A percentile compares a stretch with the other conserved stretches of the same genome.
These are phyloP conservation scores for Lypha dubia DNA, from an alignment of 2,888 invertebrate genomes.

Conservation along the genomic window DNA sequence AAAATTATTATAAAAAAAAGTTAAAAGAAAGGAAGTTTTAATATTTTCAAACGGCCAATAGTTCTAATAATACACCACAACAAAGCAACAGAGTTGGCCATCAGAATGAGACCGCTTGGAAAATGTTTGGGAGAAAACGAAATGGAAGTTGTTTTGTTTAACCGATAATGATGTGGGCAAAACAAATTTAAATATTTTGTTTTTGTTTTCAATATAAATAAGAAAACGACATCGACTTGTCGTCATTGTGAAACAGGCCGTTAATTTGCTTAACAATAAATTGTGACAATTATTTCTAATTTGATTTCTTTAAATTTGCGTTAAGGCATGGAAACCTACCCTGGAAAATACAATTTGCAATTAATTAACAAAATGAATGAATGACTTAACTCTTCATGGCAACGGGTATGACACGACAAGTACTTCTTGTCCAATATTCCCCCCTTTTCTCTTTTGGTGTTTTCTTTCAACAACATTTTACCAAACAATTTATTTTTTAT, in stretches of 20 bases:
- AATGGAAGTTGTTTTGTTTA: no score
- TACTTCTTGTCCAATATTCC: conserved; percentile 21
- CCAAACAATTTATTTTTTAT: neutral
- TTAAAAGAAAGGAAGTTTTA: conserved; percentile 1
- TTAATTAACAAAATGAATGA: conserved; percentile 35
- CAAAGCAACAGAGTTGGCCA: no score
- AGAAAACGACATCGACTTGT: no score
- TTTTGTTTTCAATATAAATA: no score
- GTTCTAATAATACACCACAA: no score
- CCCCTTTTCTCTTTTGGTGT: conserved; percentile 9
- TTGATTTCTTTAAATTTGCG: neutral
- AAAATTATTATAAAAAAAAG: conserved; percentile 59
- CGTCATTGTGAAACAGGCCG: no score
- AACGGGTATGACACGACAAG: neutral
- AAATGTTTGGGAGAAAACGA: no score
- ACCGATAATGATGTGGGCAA: no score
- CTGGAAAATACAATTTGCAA: conserved; percentile 6
- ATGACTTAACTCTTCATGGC: neutral
- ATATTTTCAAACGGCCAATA: neutral
- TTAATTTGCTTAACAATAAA: no score
- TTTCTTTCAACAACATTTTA: neutral
- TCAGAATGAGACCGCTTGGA: no score
- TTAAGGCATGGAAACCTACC: neutral
- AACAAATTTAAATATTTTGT: no score
- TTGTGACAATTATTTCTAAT: no score